Evolutionary conservation across 2,888 invertebrate species (phyloP), one percentile per base, ranked within the genome.

Genomic region (Venusia cambrica): DNA sequence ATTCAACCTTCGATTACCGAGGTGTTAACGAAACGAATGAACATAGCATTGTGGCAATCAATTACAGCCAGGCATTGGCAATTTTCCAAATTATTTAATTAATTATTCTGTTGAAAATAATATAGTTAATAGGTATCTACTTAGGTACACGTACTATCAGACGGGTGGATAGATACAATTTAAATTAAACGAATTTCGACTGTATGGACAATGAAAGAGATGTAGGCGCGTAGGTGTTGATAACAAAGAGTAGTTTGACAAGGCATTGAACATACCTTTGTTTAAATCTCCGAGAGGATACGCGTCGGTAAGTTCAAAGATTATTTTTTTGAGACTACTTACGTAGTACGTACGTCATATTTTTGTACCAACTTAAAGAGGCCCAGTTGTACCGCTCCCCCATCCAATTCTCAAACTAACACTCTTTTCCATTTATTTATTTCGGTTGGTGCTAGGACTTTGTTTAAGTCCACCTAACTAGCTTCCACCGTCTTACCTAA

Each of bases 201-300:
- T 17, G 16, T 31, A 36, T 21, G 12, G 22, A 14, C 17, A 20
- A 26, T 18, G 16, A 16, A 9, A 28, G 16, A 16, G n/a, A 7
- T 11, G 34, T 41, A 45, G 41, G 40, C 41, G 43, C 46, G 46
- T 44, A 35, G 39, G 34, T 30, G 39, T 26, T 44, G 52, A 51
- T 57, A 61, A 64, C 62, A 66, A 64, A 69, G 58, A 66, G 54
- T 58, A 54, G 63, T 63, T 57, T 57, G 55, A 58, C 60, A 53
- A 65, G 62, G 70, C 66, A 66, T 66, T 64, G 61, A 60, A 55
- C 59, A 66, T 68, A 60, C 58, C 65, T 65, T 74, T 73, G 68
- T 72, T 66, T 49, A 62, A 30, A 21, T 22, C 39, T 56, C 50
- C 54, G 54, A 56, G 54, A 51, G 49, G 48, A 51, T 43, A 48